Conservation (phyloP, 2,888 invertebrate genomes). For the Hypena proboscidalis region DNA sequence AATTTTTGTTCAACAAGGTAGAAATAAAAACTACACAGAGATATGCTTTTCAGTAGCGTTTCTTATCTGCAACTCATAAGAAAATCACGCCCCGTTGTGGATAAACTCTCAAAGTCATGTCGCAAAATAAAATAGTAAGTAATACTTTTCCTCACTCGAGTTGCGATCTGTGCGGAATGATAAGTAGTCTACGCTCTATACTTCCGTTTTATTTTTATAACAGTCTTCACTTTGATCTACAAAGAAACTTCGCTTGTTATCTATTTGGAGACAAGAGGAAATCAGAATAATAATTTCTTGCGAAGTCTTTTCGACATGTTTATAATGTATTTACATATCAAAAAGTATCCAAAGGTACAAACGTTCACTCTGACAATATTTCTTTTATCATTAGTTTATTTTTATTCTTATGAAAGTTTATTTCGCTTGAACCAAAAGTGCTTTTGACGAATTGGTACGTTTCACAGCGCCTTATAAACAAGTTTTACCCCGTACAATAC, state of each 20-base stretch:
- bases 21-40: too few relatives aligned
- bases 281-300: background rate
- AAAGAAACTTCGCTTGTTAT: background rate
- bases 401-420: too few relatives aligned
- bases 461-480: too few relatives aligned
- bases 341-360: background rate
- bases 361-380: too few relatives aligned
- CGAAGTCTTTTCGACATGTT: background rate
- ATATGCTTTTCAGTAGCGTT: too few relatives aligned
- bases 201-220: constrained; percentile 7
- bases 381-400: too few relatives aligned
- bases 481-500: too few relatives aligned
- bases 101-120: background rate
- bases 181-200: constrained; percentile 8
- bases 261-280: background rate
- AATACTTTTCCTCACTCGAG: constrained; percentile 9
- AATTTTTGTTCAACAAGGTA: too few relatives aligned
- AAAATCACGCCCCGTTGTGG: background rate
- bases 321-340: background rate
- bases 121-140: constrained; percentile 9
- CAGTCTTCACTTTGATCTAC: constrained; percentile 10
- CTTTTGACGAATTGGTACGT: too few relatives aligned
- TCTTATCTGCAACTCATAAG: background rate
- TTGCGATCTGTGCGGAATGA: constrained; percentile 2
- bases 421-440: too few relatives aligned